Evolutionary conservation across 2,888 invertebrate genomes (phyloP), one percentile per base, ranked within the genome.

Genomic region (Phoronis australis): DNA sequence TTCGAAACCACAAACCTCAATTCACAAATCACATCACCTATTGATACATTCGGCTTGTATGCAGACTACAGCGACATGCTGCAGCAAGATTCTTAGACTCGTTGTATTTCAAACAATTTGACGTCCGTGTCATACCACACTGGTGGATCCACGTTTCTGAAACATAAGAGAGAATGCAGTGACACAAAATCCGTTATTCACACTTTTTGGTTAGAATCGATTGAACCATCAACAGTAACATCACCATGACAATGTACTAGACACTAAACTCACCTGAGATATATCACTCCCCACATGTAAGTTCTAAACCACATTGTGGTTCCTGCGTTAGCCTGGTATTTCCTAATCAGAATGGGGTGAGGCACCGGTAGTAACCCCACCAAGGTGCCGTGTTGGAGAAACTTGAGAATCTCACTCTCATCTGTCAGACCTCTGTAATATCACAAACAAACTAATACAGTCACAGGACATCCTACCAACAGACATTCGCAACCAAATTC

Each of bases 101-200:
- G 56, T 77, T 99, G 97, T 69, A 99, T 97, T 82, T 99, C 99
- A 80, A 99, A 99, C 56, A 99, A 81, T 78, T 96, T 96, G 45
- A 99, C 97, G 71, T 97, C 93, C 0, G 99, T 99, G 76, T 99
- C 97, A 78, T 96, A 97, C 99, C 99, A 99, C 61, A 99, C 89
- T 0, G 99, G 96, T 12, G 99, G 99, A 75, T 97, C 96, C 47
- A 95, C 88, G 79, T 99, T 99, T 68, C 95, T 91, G 80, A 41
- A 82, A 65, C 42, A 37, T 39, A 54, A 50, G 51, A 55, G 37
- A 41, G 42, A 15, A 38, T 37, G 9, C 42, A 35, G 40, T n/a
- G 45, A 27, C n/a, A 39, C n/a, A n/a, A n/a, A n/a, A n/a, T n/a
- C n/a, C n/a, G n/a, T n/a, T n/a, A n/a, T n/a, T n/a, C n/a, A n/a